phyloP scores from a whole-genome alignment of 2,113 vertebrate species.

The Delphinapterus leucas region DNA sequence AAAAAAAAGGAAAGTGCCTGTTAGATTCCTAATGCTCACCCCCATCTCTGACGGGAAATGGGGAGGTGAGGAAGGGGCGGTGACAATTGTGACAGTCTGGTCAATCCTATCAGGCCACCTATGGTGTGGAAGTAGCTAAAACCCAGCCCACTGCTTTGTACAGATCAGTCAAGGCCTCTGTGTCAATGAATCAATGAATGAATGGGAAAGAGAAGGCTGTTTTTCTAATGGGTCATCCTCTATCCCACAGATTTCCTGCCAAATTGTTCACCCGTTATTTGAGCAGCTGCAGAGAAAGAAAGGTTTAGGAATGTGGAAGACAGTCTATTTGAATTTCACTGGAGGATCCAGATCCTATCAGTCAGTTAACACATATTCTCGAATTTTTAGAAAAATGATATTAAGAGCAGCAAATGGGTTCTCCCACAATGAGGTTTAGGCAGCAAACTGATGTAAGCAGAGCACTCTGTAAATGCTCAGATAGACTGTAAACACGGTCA shows the following conservation, averaged over 20 bases:
- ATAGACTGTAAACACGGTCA: not conserved
- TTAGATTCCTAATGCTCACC: not conserved
- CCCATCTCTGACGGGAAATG: not conserved
- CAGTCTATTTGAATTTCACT: constrained; percentile 20
- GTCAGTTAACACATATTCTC: not conserved
- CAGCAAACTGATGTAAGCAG: not conserved
- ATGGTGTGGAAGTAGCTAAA: not conserved
- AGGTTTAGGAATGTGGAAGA: not conserved
- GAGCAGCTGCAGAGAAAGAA: constrained; percentile 14
- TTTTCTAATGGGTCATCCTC: not conserved
- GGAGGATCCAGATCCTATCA: not conserved
- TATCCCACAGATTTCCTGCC: constrained; percentile 4
- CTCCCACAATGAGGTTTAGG: not conserved
- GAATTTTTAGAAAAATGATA: constrained; percentile 26
- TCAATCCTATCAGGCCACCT: not conserved
- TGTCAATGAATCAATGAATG: not conserved
- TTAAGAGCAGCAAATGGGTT: not conserved
- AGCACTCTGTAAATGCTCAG: not conserved
- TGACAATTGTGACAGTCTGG: not conserved
- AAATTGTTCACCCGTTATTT: constrained; percentile 33
- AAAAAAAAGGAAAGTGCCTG: not conserved
- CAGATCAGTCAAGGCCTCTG: not conserved
- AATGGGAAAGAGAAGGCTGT: not conserved
- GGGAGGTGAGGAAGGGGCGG: not conserved
- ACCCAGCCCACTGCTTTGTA: not conserved